phyloP scores from a whole-genome alignment of 2,888 invertebrate species.

The Rambutsinella grinnellia region DNA sequence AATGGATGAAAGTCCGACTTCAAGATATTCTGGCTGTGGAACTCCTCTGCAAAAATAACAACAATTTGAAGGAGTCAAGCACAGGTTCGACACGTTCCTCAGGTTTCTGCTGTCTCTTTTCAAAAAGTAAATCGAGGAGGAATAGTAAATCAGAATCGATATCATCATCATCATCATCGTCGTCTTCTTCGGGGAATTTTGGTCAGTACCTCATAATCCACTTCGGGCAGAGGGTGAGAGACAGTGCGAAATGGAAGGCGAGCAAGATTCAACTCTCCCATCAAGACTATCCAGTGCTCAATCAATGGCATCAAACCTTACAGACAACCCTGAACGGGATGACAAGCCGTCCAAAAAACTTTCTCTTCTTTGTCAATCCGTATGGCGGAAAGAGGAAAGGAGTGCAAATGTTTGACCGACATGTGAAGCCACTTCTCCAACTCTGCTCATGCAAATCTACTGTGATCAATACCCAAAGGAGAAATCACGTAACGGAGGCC shows the following conservation, averaged over 20 bases:
- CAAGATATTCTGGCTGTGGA: conserved; percentile 62
- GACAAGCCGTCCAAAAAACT: conserved; percentile 76
- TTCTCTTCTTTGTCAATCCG: conserved; percentile 87
- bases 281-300: conserved; percentile 58
- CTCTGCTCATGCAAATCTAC: conserved; percentile 78
- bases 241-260: conserved; percentile 55
- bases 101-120: conserved; percentile 44
- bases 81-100: neutral
- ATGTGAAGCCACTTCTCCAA: conserved; percentile 77
- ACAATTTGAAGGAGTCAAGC: conserved; percentile 26
- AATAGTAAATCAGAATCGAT: conserved; percentile 25
- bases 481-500: conserved; percentile 82
- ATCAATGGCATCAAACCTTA: conserved; percentile 58
- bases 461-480: conserved; percentile 79
- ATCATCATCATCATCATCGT: conserved; percentile 36
- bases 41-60: conserved; percentile 48
- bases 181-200: conserved; percentile 38
- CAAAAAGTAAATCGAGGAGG: neutral
- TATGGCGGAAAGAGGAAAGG: conserved; percentile 85
- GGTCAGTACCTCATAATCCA: conserved; percentile 57
- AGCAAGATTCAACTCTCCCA: conserved; percentile 58
- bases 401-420: conserved; percentile 79
- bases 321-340: conserved; percentile 70
- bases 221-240: conserved; percentile 62
- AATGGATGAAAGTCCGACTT: conserved; percentile 64